phyloP scores from a whole-genome alignment of 2,888 invertebrate genomes.

The Zootermopsis nevadensis region DNA sequence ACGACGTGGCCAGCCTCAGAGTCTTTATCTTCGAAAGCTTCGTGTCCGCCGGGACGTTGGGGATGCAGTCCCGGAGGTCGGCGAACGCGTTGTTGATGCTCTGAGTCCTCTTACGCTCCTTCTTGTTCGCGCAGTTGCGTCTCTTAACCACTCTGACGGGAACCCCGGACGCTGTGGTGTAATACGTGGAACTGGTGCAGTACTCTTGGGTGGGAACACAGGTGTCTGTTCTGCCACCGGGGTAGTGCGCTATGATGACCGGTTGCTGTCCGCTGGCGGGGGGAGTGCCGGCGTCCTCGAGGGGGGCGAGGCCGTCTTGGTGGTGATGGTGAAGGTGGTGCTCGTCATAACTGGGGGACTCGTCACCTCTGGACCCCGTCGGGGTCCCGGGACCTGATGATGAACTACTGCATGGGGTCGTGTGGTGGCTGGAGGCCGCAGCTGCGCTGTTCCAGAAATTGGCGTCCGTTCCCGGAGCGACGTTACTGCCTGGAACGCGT shows the following conservation, averaged over 20 bases:
- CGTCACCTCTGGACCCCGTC: constrained; percentile 45
- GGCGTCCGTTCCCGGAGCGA: not conserved
- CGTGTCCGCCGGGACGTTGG: constrained; percentile 95
- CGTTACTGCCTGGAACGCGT: not conserved
- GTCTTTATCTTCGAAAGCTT: constrained; percentile 97
- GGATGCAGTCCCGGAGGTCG: constrained; percentile 92
- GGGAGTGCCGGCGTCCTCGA: not conserved
- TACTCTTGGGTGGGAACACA: constrained; percentile 26
- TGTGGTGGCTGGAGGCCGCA: not conserved
- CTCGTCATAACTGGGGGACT: constrained; percentile 46
- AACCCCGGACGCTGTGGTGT: constrained; percentile 9
- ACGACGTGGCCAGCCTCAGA: constrained; percentile 89
- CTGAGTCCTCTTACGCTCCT: constrained; percentile 90
- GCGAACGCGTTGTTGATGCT: constrained; percentile 96
- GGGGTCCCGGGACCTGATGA: constrained; percentile 48
- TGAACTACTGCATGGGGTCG: constrained; percentile 45
- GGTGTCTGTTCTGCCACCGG: not conserved
- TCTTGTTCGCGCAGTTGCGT: constrained; percentile 92
- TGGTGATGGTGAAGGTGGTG: constrained; percentile 28
- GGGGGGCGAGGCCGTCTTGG: not conserved
- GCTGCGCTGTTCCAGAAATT: not conserved
- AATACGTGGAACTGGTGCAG: constrained; percentile 41
- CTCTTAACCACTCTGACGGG: constrained; percentile 75
- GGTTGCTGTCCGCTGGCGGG: constrained; percentile 15
- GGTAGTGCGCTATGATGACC: constrained; percentile 38